Evolutionary conservation across 2,113 vertebrate genomes (phyloP).

Genomic region (Callithrix jacchus): DNA sequence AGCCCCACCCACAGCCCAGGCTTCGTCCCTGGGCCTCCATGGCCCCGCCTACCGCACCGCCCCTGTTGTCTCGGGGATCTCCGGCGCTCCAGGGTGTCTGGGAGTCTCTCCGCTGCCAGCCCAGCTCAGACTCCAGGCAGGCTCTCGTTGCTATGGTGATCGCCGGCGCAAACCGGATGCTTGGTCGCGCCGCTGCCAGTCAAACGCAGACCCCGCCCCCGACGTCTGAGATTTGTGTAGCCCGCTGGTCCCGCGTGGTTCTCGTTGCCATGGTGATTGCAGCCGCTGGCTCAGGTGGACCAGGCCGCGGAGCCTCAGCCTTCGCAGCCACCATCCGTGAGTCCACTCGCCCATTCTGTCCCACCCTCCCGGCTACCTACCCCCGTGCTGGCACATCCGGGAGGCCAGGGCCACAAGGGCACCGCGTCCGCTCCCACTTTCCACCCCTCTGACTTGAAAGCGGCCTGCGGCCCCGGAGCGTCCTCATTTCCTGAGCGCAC

Average conservation of each 20-base stretch:
- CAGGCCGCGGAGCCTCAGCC: neutral
- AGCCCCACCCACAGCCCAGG: neutral
- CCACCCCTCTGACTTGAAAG: neutral
- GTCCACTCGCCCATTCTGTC: neutral
- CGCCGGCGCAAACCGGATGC: fast-evolving
- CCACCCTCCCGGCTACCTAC: neutral
- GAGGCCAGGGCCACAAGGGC: neutral
- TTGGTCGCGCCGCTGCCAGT: neutral
- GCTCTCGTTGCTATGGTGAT: slow-evolving; percentile 58
- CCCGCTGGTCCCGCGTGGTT: neutral
- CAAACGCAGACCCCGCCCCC: neutral
- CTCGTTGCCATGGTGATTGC: slow-evolving; percentile 57
- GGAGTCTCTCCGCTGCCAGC: neutral
- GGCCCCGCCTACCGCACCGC: neutral
- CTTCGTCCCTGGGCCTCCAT: neutral
- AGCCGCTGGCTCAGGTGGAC: fast-evolving
- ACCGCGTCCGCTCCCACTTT: neutral
- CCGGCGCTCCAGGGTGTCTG: neutral
- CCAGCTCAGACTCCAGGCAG: neutral
- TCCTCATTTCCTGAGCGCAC: neutral
- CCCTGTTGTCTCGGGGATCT: slow-evolving; percentile 16
- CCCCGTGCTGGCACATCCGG: neutral
- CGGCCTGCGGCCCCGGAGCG: neutral
- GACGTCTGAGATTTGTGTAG: neutral
- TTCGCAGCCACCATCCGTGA: neutral